Evolutionary conservation across 2,888 invertebrate species (phyloP).

Genomic region (Tipula helvola): DNA sequence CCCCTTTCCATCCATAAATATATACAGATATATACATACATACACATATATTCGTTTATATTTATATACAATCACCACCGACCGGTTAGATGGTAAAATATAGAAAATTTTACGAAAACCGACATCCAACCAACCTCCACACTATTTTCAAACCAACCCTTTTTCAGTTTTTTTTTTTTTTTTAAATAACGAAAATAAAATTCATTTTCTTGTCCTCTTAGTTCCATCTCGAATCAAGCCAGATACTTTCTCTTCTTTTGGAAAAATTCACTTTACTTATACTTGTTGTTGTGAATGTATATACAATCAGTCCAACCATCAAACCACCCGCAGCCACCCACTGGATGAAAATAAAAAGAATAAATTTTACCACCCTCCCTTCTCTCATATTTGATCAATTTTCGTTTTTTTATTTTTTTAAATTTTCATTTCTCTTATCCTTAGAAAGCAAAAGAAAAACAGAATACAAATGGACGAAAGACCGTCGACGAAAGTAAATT

Average conservation of each 20-base stretch:
- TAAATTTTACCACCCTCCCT: background rate
- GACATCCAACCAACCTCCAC: background rate
- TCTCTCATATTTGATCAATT: background rate
- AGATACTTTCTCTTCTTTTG: background rate
- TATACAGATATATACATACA: too few species aligned
- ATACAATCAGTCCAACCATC: conserved; percentile 7
- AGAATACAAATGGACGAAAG: conserved; percentile 12
- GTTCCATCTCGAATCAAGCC: conserved; percentile 9
- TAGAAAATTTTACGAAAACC: conserved; percentile 6
- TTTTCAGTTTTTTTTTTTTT: background rate
- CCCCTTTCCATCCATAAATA: background rate
- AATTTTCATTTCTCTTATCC: conserved; percentile 7
- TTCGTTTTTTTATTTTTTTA: background rate
- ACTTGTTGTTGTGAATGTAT: background rate
- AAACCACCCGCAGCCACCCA: background rate
- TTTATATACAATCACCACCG: conserved; percentile 5
- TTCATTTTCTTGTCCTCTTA: conserved; percentile 7
- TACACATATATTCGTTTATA: background rate
- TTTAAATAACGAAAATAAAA: conserved; percentile 5
- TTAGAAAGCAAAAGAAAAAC: background rate
- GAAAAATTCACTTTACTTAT: conserved; percentile 1
- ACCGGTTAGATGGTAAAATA: background rate
- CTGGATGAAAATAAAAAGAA: background rate
- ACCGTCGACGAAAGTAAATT: conserved; percentile 15
- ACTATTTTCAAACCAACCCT: background rate